Conservation (phyloP, 1,140 invertebrate species). For the Stegodyphus mimosarum region DNA sequence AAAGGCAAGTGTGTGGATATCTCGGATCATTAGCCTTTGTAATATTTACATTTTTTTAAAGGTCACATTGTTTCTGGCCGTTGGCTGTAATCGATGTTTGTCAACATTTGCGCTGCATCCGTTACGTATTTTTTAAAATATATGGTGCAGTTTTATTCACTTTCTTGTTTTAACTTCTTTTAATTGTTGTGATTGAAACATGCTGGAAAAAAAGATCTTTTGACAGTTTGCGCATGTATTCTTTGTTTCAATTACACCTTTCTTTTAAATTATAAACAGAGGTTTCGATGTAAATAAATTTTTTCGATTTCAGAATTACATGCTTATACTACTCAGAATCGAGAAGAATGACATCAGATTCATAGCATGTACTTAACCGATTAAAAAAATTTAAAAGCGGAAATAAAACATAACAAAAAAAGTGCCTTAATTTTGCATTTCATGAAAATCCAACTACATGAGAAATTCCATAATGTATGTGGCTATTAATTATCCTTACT, state of each 20-base stretch:
- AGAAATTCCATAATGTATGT: too few species aligned
- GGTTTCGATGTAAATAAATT: too few species aligned
- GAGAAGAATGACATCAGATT: too few species aligned
- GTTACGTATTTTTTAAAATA: not conserved
- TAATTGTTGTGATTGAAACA: not conserved
- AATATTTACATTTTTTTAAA: conserved; percentile 58
- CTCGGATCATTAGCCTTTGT: conserved; percentile 54
- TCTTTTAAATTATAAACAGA: not conserved
- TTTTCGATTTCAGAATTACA: too few species aligned
- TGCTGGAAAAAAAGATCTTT: not conserved
- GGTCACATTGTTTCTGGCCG: conserved; percentile 53
- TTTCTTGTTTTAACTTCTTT: not conserved
- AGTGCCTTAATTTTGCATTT: too few species aligned
- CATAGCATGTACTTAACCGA: too few species aligned
- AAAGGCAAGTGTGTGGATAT: conserved; percentile 30
- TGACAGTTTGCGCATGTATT: not conserved
- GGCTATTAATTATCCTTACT: too few species aligned
- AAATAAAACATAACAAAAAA: too few species aligned
- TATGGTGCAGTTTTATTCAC: not conserved
- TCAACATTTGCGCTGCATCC: conserved; percentile 29
- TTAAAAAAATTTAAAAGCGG: too few species aligned
- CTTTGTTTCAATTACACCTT: not conserved
- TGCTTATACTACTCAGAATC: too few species aligned
- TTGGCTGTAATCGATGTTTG: conserved; percentile 34
- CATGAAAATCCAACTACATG: too few species aligned